phyloP scores from a whole-genome alignment of 2,888 invertebrate species.

The Phengaris arion region DNA sequence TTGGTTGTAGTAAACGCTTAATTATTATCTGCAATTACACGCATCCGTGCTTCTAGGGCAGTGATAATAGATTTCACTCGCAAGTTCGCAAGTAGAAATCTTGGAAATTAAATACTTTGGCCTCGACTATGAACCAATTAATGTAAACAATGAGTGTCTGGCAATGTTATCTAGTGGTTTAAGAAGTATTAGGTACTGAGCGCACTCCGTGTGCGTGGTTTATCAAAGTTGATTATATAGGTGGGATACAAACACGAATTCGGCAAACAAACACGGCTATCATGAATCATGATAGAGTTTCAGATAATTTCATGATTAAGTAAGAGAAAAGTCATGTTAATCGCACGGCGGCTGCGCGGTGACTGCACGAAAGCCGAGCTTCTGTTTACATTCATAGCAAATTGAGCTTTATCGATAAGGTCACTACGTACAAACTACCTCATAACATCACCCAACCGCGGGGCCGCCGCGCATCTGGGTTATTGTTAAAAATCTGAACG shows the following conservation, averaged over 20 bases:
- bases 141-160: neutral
- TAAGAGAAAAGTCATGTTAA: no score
- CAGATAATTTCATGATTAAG: neutral
- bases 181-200: neutral
- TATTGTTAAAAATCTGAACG: no score
- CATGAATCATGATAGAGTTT: neutral
- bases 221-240: no score
- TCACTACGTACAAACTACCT: no score
- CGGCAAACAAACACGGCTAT: neutral
- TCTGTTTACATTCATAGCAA: no score
- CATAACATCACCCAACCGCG: no score
- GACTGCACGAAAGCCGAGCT: no score
- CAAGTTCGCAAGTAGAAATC: constrained; percentile 49
- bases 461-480: no score
- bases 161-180: neutral
- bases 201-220: no score
- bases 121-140: constrained; percentile 25
- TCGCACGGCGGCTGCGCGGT: no score
- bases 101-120: constrained; percentile 53
- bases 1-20: constrained; percentile 63
- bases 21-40: constrained; percentile 72
- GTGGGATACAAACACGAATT: no score
- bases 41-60: constrained; percentile 73
- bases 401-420: no score
- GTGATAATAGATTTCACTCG: constrained; percentile 69